Evolutionary conservation across 2,113 vertebrate genomes (phyloP).

Genomic region (Zosterops japonicus): DNA sequence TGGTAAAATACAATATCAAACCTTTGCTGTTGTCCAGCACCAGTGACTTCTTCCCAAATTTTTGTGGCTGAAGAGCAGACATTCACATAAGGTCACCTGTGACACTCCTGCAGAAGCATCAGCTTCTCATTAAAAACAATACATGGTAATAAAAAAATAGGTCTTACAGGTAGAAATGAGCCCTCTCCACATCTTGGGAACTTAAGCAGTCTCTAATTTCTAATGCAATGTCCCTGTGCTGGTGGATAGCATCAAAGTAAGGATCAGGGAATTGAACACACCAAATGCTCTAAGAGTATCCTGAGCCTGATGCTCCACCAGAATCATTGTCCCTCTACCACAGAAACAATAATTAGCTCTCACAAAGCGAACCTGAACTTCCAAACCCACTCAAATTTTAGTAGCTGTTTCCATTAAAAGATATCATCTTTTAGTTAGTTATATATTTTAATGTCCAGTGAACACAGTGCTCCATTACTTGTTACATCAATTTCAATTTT

Average conservation of each 20-base stretch:
- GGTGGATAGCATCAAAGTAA: neutral
- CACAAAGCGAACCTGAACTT: neutral
- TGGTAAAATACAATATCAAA: neutral
- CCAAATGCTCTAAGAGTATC: neutral
- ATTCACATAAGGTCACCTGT: neutral
- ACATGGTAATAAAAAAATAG: neutral
- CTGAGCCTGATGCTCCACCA: neutral
- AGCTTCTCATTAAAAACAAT: neutral
- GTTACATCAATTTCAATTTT: neutral
- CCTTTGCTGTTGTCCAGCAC: rapidly evolving
- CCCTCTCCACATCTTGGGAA: neutral
- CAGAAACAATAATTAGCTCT: neutral
- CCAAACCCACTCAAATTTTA: neutral
- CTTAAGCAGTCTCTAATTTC: neutral
- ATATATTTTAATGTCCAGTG: neutral
- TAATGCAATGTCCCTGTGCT: neutral
- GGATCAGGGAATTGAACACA: neutral
- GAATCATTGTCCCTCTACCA: neutral
- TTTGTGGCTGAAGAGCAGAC: neutral
- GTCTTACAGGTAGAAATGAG: neutral
- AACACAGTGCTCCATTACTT: neutral
- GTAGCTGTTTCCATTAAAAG: neutral
- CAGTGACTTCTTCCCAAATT: neutral
- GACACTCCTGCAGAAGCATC: neutral
- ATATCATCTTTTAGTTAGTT: neutral